Evolutionary conservation across 2,113 vertebrate species (phyloP), one percentile per base, ranked within the genome.

Genomic region (Phylloscopus trochiloides): DNA sequence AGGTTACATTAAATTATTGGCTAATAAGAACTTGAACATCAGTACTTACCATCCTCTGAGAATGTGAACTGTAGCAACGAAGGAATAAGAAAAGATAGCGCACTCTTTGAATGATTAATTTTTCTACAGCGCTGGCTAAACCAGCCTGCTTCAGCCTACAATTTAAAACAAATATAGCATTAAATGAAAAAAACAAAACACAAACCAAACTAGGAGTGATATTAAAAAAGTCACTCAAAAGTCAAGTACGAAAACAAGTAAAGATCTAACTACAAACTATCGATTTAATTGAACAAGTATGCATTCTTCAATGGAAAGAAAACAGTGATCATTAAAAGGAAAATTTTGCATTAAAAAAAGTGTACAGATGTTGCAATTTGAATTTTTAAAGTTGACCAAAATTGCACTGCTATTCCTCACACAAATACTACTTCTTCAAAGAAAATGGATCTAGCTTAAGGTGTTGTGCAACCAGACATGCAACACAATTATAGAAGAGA

Each of bases 51-150:
- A 70, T 99, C 99, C 96, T 99, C 99, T 66, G 99, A 99, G 88
- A 99, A 99, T 1, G 99, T 99, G 94, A 99, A 99, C 80, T 99
- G 99, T 15, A 99, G 98, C 83, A 99, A 97, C 0, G 99, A 99
- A 31, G 99, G 99, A 85, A 99, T 75, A 43, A 99, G 99, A 94
- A 99, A 99, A 85, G 99, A 99, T 73, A 99, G 97, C 0, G 98
- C 80, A 32, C 99, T 99, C 97, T 99, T 99, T 15, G 99, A 99
- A 97, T 99, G 99, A 97, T 99, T 99, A 86, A 99, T 99, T 97
- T 99, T 99, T 87, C 98, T 97, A 94, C 99, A 99, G 48, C 99
- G 98, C 83, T 99, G 99, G 91, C 98, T 99, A 94, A 99, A 99
- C 99, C 99, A 99, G 54, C 99, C 99, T 12, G 99, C 99, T 96